A percentile compares a stretch with the other conserved stretches of the same genome.
These are phyloP conservation scores for Platynereis dumerilii DNA, from an alignment of 2,888 invertebrate species.

Conservation along the genomic window DNA sequence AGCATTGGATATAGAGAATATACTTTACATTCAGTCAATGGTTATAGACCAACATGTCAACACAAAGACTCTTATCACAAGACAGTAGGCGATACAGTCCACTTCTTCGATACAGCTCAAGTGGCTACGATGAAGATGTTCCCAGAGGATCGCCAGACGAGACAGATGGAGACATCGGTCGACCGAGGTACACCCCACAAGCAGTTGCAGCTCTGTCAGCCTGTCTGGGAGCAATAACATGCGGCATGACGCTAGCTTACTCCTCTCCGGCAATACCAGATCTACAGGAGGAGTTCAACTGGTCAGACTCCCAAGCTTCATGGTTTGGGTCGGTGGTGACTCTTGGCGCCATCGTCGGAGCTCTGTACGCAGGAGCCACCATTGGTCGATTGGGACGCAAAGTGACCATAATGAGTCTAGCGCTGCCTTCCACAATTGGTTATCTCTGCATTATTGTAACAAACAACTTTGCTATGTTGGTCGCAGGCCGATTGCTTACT, in stretches of 20 bases:
- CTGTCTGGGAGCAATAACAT: neutral
- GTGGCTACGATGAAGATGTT: no score
- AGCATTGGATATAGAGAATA: no score
- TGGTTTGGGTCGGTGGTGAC: constrained; percentile 3
- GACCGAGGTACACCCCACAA: neutral
- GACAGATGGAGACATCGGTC: no score
- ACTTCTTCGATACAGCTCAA: no score
- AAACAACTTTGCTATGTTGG: neutral
- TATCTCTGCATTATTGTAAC: neutral
- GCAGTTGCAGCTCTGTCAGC: neutral
- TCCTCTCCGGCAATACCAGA: neutral
- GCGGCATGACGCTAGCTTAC: neutral
- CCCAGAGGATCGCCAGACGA: no score
- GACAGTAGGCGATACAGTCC: no score
- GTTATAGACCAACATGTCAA: no score
- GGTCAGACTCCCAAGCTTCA: neutral
- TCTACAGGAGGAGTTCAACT: neutral
- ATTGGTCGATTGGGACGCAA: neutral
- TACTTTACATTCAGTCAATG: no score
- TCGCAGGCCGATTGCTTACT: neutral
- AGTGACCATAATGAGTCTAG: neutral
- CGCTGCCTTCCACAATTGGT: neutral
- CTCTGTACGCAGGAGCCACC: neutral
- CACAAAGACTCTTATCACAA: no score
- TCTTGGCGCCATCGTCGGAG: neutral